Evolutionary conservation across 2,113 vertebrate genomes (phyloP).

Genomic region (Malurus elegans): DNA sequence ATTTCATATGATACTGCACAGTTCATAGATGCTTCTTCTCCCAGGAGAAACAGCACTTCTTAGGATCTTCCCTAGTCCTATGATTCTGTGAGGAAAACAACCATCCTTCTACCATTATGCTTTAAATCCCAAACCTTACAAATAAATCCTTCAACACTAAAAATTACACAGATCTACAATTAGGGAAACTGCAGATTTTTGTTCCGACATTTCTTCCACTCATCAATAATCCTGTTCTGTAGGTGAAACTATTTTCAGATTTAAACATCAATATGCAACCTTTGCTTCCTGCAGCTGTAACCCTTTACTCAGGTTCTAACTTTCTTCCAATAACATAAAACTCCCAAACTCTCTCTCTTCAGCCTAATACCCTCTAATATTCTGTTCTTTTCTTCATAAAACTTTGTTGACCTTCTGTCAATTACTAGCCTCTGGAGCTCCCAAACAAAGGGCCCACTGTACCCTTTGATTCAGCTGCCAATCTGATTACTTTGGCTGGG

Average conservation of each 20-base stretch:
- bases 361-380: slow-evolving; percentile 49
- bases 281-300: background rate
- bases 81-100: background rate
- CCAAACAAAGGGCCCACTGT: slow-evolving; percentile 77
- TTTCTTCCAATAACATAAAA: slow-evolving; percentile 43
- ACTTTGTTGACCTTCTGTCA: slow-evolving; percentile 65
- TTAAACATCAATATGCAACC: background rate
- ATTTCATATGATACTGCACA: background rate
- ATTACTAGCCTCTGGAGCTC: slow-evolving; percentile 51
- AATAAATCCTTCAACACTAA: background rate
- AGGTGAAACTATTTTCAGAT: slow-evolving; percentile 2
- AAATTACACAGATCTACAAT: background rate
- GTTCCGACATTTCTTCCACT: background rate
- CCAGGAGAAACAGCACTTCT: background rate
- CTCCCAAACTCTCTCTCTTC: background rate
- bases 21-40: background rate
- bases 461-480: slow-evolving; percentile 70
- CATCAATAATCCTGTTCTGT: background rate
- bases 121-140: background rate
- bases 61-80: background rate
- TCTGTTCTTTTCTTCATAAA: slow-evolving; percentile 64
- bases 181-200: background rate
- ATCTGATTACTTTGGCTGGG: slow-evolving; percentile 80
- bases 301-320: background rate
- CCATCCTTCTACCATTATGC: background rate